These are phyloP conservation scores for Bhutanitis thaidina DNA, from an alignment of 2,888 invertebrate genomes.

Conservation along the genomic window DNA sequence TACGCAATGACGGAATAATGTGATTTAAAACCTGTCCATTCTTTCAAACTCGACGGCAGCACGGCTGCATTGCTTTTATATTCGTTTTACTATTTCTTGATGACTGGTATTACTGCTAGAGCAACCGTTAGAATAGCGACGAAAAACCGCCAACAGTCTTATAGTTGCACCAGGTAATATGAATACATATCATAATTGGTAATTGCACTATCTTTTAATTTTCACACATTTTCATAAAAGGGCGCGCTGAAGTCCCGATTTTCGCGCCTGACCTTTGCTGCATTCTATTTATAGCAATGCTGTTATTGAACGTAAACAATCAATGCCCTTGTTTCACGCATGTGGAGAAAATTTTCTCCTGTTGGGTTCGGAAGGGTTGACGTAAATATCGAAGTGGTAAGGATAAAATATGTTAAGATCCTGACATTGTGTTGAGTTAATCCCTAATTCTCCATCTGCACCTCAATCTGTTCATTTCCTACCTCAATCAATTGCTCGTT, in stretches of 20 bases:
- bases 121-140: constrained; percentile 69
- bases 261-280: constrained; percentile 69
- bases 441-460: too few relatives aligned
- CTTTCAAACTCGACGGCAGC: background rate
- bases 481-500: too few relatives aligned
- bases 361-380: background rate
- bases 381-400: background rate
- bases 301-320: constrained; percentile 60
- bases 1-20: constrained; percentile 3
- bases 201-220: background rate
- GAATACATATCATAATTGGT: background rate
- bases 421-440: too few relatives aligned
- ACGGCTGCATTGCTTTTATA: background rate
- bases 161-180: constrained; percentile 46
- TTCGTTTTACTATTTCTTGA: constrained; percentile 39
- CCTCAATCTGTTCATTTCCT: too few relatives aligned
- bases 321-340: constrained; percentile 41
- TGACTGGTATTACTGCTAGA: constrained; percentile 73
- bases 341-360: constrained; percentile 33
- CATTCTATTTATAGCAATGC: constrained; percentile 57
- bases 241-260: constrained; percentile 52
- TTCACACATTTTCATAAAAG: constrained; percentile 48
- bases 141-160: constrained; percentile 45
- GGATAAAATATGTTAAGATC: too few relatives aligned
- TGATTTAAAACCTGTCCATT: constrained; percentile 2